Evolutionary conservation across 2,888 invertebrate genomes (phyloP).

Genomic region (Sthenelais limicola): DNA sequence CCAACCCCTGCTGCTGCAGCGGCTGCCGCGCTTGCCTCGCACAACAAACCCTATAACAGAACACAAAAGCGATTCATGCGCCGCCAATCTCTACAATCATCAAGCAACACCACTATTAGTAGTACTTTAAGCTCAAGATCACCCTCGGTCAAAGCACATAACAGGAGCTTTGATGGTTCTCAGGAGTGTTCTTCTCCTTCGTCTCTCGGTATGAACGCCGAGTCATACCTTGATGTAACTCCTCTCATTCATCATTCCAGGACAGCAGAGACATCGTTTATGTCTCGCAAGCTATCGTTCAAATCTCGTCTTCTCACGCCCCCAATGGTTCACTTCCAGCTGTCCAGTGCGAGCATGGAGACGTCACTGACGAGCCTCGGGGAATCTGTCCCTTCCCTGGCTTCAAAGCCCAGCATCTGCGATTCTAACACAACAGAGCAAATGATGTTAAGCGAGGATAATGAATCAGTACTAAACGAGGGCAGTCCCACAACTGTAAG

Average conservation of each 20-base stretch:
- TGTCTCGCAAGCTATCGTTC: not conserved
- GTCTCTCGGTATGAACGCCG: not conserved
- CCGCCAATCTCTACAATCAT: too few relatives aligned
- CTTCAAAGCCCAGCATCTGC: constrained; percentile 17
- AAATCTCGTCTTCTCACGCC: constrained; percentile 17
- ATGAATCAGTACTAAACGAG: not conserved
- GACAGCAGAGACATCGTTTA: not conserved
- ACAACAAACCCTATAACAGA: too few relatives aligned
- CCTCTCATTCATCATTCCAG: constrained; percentile 8
- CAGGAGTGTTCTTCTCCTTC: not conserved
- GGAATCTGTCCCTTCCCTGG: constrained; percentile 12
- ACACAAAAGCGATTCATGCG: too few relatives aligned
- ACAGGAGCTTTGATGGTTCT: too few relatives aligned
- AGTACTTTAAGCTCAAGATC: too few relatives aligned
- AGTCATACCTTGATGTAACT: constrained; percentile 2
- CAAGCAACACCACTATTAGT: too few relatives aligned
- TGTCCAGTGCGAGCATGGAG: constrained; percentile 4
- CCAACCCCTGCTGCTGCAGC: not conserved
- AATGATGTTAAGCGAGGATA: constrained; percentile 8
- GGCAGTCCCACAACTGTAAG: not conserved
- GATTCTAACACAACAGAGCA: constrained; percentile 17
- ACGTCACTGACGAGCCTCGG: constrained; percentile 17
- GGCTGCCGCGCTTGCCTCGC: not conserved
- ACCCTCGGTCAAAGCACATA: too few relatives aligned
- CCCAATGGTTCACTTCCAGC: constrained; percentile 21